Evolutionary conservation across 2,888 invertebrate species (phyloP).

Genomic region (Brachypalpus laphriformis): DNA sequence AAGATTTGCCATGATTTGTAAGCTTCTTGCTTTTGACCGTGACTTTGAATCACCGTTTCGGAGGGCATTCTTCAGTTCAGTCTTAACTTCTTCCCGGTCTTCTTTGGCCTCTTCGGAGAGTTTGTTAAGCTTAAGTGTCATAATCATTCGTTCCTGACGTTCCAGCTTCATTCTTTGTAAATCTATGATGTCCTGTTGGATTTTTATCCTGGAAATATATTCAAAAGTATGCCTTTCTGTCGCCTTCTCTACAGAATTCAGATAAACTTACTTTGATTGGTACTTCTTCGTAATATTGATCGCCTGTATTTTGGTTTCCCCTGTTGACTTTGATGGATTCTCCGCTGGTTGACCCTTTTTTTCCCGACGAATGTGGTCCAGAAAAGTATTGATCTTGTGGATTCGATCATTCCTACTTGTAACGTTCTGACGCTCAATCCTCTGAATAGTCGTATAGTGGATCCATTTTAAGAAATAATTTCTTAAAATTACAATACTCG

Average conservation of each 20-base stretch:
- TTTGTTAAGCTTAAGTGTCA: conserved; percentile 88
- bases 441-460: conserved; percentile 81
- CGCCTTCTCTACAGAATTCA: no score
- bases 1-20: conserved; percentile 81
- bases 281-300: conserved; percentile 79
- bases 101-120: conserved; percentile 87
- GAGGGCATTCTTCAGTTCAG: conserved; percentile 84
- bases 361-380: conserved; percentile 81
- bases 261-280: conserved; percentile 80
- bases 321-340: conserved; percentile 9
- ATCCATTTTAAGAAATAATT: conserved; percentile 81
- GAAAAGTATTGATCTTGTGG: conserved; percentile 81
- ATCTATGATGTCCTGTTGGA: conserved; percentile 89
- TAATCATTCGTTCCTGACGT: conserved; percentile 89
- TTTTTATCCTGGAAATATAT: conserved; percentile 84
- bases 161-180: conserved; percentile 88
- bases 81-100: conserved; percentile 85
- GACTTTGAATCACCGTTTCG: conserved; percentile 85
- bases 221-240: not conserved
- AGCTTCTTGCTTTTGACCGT: conserved; percentile 83
- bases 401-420: conserved; percentile 77
- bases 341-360: conserved; percentile 74
- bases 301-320: conserved; percentile 31
- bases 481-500: conserved; percentile 75
- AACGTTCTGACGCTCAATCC: conserved; percentile 79